A percentile compares a stretch with the other conserved stretches of the same genome.
phyloP scores from a whole-genome alignment of 2,113 vertebrate species.

The Aldabrachelys gigantea region DNA sequence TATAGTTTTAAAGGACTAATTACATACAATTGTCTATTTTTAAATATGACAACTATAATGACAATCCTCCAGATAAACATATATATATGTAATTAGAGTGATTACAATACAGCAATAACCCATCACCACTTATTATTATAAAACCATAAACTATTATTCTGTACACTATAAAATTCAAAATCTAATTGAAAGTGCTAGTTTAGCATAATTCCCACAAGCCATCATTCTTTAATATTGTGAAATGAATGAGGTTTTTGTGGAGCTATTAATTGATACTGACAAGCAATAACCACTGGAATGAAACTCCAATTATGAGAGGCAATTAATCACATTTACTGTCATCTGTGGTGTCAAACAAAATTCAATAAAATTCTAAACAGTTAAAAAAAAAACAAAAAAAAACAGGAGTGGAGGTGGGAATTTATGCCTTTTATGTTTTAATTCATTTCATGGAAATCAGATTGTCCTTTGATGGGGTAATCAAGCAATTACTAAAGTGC shows the following conservation, averaged over 20 bases:
- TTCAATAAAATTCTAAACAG: constrained; percentile 70
- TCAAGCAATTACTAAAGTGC: not conserved
- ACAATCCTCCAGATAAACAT: constrained; percentile 70
- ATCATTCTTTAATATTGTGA: constrained; percentile 79
- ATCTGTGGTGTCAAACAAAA: constrained; percentile 78
- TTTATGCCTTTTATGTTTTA: constrained; percentile 45
- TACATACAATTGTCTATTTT: constrained; percentile 64
- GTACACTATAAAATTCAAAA: constrained; percentile 79
- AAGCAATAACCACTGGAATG: constrained; percentile 85
- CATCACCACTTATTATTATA: constrained; percentile 76
- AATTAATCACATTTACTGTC: constrained; percentile 89
- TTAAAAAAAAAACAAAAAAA: constrained; percentile 37
- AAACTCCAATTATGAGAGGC: constrained; percentile 84
- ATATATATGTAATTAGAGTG: constrained; percentile 64
- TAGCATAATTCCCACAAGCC: constrained; percentile 79
- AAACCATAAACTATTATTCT: constrained; percentile 80
- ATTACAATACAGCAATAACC: constrained; percentile 76
- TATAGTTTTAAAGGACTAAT: constrained; percentile 54
- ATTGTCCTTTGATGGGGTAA: constrained; percentile 38
- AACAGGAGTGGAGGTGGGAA: not conserved
- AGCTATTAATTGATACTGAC: constrained; percentile 86
- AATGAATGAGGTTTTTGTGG: constrained; percentile 79
- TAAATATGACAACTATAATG: constrained; percentile 62
- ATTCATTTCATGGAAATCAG: constrained; percentile 47
- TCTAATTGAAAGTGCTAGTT: constrained; percentile 81